Conservation (phyloP, 2,113 vertebrate species). For the Rhagologus leucostigma region DNA sequence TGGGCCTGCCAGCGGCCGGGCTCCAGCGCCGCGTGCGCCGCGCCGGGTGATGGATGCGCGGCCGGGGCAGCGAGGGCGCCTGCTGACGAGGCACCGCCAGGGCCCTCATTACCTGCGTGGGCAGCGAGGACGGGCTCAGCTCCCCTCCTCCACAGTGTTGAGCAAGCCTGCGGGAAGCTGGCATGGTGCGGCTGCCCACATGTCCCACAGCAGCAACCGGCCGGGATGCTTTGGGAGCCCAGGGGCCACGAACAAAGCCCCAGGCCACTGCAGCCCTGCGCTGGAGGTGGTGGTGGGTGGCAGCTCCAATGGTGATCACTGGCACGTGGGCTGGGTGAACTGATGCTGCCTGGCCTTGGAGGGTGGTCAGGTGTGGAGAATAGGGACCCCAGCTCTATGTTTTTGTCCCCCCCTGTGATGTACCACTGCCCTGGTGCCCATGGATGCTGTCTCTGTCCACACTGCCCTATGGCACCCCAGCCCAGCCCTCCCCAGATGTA, state of each 20-base stretch:
- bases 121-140: not conserved
- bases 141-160: not conserved
- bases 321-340: not conserved
- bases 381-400: not conserved
- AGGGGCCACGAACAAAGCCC: not conserved
- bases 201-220: rapidly evolving
- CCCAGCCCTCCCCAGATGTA: not conserved
- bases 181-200: not conserved
- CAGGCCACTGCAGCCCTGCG: rapidly evolving
- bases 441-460: not conserved
- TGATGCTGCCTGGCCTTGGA: not conserved
- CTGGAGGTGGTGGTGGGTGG: not conserved
- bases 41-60: rapidly evolving
- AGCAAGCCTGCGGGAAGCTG: not conserved
- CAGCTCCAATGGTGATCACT: rapidly evolving
- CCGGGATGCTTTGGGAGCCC: not conserved
- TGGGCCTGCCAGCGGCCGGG: not conserved
- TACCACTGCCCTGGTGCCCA: not conserved
- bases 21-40: not conserved
- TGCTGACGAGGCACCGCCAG: not conserved
- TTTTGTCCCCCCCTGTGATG: not conserved
- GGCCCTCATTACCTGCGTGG: conserved; percentile 35
- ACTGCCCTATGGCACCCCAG: not conserved
- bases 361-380: not conserved
- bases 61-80: not conserved